These are phyloP conservation scores for Nephrotoma appendiculata DNA, from an alignment of 2,888 invertebrate genomes.

Conservation along the genomic window DNA sequence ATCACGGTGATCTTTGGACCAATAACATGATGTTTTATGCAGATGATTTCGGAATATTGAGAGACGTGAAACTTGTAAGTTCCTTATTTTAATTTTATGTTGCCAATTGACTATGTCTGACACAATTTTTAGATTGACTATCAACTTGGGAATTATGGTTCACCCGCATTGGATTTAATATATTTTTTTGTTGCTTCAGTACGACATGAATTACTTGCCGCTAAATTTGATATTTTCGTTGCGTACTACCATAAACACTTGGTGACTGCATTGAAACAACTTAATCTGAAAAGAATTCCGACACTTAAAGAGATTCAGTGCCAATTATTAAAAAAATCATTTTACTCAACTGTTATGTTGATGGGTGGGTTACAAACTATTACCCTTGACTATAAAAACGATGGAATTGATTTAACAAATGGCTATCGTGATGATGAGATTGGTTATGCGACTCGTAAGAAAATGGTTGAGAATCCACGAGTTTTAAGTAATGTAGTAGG, in stretches of 20 bases:
- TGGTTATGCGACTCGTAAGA: background rate
- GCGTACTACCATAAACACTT: conserved; percentile 15
- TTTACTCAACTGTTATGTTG: background rate
- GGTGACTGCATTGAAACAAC: background rate
- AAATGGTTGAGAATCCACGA: background rate
- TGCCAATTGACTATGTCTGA: background rate
- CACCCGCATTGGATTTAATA: conserved; percentile 23
- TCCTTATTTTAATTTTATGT: background rate
- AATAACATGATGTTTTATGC: conserved; percentile 36
- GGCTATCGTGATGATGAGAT: background rate
- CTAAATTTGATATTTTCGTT: conserved; percentile 17
- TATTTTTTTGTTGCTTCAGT: conserved; percentile 22
- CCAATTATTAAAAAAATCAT: background rate
- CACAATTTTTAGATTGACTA: conserved; percentile 19
- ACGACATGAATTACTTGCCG: conserved; percentile 16
- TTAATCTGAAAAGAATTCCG: background rate
- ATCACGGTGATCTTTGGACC: conserved; percentile 36
- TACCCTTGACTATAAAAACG: background rate
- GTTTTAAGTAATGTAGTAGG: background rate
- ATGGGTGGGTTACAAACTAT: background rate
- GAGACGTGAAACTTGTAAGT: background rate
- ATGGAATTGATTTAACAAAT: background rate
- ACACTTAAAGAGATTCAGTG: background rate
- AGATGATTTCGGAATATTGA: background rate
- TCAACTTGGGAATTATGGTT: conserved; percentile 23